These are phyloP conservation scores for Seira ritae DNA, from an alignment of 2,888 invertebrate species.

Conservation along the genomic window DNA sequence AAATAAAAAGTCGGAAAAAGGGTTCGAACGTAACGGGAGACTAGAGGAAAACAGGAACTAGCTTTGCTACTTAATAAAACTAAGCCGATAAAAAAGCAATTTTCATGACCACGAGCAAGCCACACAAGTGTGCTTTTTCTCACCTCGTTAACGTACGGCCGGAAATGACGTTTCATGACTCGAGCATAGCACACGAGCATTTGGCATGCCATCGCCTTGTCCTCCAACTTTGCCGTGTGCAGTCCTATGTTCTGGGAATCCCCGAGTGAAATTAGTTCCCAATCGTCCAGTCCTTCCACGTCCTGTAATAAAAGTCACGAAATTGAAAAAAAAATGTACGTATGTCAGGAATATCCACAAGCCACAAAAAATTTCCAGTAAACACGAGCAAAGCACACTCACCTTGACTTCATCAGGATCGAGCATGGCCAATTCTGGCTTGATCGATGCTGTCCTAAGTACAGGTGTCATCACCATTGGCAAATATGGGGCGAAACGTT, in stretches of 20 bases:
- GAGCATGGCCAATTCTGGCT: slow-evolving; percentile 93
- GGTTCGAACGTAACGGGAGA: too few relatives aligned
- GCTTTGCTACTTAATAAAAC: too few relatives aligned
- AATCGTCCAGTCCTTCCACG: slow-evolving; percentile 90
- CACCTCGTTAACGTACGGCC: slow-evolving; percentile 83
- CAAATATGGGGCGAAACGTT: slow-evolving; percentile 92
- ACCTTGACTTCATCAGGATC: slow-evolving; percentile 86
- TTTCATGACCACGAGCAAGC: not conserved
- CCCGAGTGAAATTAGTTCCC: slow-evolving; percentile 95
- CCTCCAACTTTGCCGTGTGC: slow-evolving; percentile 93
- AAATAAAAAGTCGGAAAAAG: too few relatives aligned
- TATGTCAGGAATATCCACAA: not conserved
- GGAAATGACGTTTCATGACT: slow-evolving; percentile 92
- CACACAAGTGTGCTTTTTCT: too few relatives aligned
- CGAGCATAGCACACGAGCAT: slow-evolving; percentile 97
- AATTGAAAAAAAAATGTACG: slow-evolving; percentile 74
- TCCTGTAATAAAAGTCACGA: slow-evolving; percentile 77
- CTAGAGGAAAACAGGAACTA: too few relatives aligned
- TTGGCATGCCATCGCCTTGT: slow-evolving; percentile 96
- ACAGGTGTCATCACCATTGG: slow-evolving; percentile 98
- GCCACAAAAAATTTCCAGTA: not conserved
- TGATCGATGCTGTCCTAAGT: slow-evolving; percentile 92
- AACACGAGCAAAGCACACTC: not conserved
- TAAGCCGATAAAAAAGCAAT: too few relatives aligned
- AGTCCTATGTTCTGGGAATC: slow-evolving; percentile 97